Evolutionary conservation across 2,113 vertebrate genomes (phyloP).

Genomic region (Suricata suricatta): DNA sequence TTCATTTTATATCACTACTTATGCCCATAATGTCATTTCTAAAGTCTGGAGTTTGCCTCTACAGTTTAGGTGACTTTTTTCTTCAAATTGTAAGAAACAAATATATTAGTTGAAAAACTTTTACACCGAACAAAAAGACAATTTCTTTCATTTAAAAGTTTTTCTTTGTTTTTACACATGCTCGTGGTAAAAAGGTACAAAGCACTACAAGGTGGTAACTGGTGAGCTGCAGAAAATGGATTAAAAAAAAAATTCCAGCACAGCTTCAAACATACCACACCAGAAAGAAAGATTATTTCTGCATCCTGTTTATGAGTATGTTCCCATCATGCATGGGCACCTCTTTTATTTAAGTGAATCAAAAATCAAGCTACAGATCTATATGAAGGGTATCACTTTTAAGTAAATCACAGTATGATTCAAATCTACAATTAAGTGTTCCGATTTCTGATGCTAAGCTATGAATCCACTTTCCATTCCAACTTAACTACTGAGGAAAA

Average conservation of each 20-base stretch:
- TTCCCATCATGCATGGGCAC: background rate
- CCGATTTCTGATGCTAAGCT: background rate
- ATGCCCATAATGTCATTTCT: background rate
- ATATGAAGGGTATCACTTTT: background rate
- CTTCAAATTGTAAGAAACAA: conserved; percentile 19
- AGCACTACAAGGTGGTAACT: background rate
- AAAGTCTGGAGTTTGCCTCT: background rate
- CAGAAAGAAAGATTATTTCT: background rate
- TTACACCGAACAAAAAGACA: background rate
- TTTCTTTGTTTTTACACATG: conserved; percentile 43
- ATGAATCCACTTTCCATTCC: background rate
- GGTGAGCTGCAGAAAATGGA: background rate
- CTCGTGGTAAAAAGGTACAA: background rate
- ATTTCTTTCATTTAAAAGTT: background rate
- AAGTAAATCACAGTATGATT: background rate
- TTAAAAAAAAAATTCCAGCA: background rate
- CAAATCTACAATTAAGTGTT: background rate
- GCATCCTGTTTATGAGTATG: background rate
- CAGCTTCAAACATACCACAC: conserved; percentile 19
- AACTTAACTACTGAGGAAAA: background rate
- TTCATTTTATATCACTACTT: background rate
- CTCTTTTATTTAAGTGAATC: conserved; percentile 18
- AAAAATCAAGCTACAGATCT: background rate
- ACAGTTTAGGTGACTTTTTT: background rate
- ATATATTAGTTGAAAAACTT: background rate